These are phyloP conservation scores for Aspidiotus destructor DNA, from an alignment of 2,888 invertebrate species.

Conservation along the genomic window DNA sequence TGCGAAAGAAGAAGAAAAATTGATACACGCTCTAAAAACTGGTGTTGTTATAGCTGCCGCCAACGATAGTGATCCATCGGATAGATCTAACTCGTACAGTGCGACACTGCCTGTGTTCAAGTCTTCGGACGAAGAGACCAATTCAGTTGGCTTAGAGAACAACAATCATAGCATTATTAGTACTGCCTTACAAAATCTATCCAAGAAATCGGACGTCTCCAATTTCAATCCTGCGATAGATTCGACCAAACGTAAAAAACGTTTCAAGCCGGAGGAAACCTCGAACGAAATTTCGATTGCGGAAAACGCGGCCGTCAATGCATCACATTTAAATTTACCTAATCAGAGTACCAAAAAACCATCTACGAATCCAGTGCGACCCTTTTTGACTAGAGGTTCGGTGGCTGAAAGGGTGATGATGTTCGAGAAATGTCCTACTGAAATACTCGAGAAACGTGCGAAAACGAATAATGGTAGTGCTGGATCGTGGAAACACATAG, in stretches of 20 bases:
- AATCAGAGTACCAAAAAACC: constrained; percentile 2
- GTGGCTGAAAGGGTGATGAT: constrained; percentile 83
- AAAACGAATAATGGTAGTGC: constrained; percentile 45
- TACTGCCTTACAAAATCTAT: background rate
- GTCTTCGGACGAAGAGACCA: background rate
- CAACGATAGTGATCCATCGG: constrained; percentile 12
- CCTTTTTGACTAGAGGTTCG: constrained; percentile 77
- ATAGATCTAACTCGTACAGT: background rate
- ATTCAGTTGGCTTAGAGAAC: background rate
- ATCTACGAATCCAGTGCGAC: constrained; percentile 58
- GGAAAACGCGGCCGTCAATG: background rate
- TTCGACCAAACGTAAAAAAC: background rate
- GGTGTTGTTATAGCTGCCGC: constrained; percentile 49
- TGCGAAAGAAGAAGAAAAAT: constrained; percentile 68
- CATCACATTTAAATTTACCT: background rate
- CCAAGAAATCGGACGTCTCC: background rate
- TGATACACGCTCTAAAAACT: constrained; percentile 67
- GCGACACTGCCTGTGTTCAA: background rate
- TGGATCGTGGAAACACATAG: constrained; percentile 45
- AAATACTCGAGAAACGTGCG: constrained; percentile 57
- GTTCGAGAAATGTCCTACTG: constrained; percentile 82
- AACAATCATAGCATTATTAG: background rate
- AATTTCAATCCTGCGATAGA: background rate
- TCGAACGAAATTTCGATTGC: background rate
- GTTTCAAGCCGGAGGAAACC: background rate